Evolutionary conservation across 2,113 vertebrate species (phyloP), one percentile per base, ranked within the genome.

Genomic region (Pseudonaja textilis): DNA sequence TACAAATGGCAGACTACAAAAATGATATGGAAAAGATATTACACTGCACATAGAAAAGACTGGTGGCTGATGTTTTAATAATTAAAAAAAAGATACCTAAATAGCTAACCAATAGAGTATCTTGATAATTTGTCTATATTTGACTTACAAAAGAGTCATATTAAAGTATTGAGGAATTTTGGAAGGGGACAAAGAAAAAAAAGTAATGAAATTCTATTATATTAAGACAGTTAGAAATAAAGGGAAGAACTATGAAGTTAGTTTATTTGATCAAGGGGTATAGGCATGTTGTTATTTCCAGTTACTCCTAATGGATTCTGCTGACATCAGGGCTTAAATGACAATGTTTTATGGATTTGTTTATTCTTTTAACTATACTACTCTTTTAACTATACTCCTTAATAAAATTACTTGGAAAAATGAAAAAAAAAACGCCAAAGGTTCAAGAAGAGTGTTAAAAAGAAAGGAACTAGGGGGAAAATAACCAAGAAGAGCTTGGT

Each of bases 391-490:
- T 74, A 8, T 74, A 39, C 16, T 39, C 14, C 22, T 22, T 81
- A 81, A 39, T 81, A 81, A 81, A 22, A 39, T 39, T 39, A 9
- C 18, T 81, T 42, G 34, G 34, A 29, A 26, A 23, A 29, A 12
- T 12, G 50, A 3, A 74, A 64, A 64, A 18, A 69, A 50, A 50
- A 50, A 9, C 47, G 9, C 47, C 64, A 69, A 34, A n/a, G 29
- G 29, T 64, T 93, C 61, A 94, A 88, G 90, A 90, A 59, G 55
- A 91, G 93, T 34, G 26, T 92, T 90, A 94, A 55, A 93, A 91
- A 54, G 47, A 50, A 93, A 34, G 47, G 12, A 22, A 25, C 34
- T 20, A 18, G 45, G 29, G 34, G 2, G 42, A 69, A 87, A 47
- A 55, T 2, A 39, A 45, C n/a, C 47, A 91, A 81, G 26, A 52